phyloP scores from a whole-genome alignment of 1,140 invertebrate species.

The Drosophila chauvacae region DNA sequence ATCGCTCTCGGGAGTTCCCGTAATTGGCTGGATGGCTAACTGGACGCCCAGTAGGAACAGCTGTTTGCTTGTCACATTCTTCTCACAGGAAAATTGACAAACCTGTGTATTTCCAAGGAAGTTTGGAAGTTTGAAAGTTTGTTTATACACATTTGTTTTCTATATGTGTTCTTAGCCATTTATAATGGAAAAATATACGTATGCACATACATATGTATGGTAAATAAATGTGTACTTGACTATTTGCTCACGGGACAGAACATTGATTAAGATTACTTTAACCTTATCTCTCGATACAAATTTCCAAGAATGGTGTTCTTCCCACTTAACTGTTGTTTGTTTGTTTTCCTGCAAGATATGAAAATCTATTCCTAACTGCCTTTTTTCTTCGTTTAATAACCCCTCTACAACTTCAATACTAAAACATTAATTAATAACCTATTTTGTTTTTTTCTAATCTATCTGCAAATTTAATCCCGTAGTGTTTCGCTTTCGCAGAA shows the following conservation, averaged over 20 bases:
- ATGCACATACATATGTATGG: background rate
- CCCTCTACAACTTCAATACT: too few species aligned
- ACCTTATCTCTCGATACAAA: background rate
- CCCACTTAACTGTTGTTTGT: background rate
- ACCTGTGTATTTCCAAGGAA: background rate
- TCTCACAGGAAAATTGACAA: background rate
- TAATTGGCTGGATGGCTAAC: slow-evolving; percentile 3
- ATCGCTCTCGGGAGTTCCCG: slow-evolving; percentile 16
- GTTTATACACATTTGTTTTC: background rate
- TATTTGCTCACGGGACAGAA: background rate
- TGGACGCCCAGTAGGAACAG: background rate
- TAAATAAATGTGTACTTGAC: background rate
- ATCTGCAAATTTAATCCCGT: background rate
- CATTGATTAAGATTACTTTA: background rate
- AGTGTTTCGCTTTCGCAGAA: background rate
- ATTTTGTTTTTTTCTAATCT: background rate
- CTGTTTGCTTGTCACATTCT: background rate
- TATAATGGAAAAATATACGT: background rate
- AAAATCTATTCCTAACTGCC: background rate
- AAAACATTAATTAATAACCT: background rate
- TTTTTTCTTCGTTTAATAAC: too few species aligned
- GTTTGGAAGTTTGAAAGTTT: background rate
- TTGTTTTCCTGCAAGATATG: background rate
- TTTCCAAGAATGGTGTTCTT: slow-evolving; percentile 2
- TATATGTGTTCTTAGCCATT: background rate